Percentiles rank a stretch among this genome's conserved stretches.
These are phyloP conservation scores for Heloderma charlesbogerti DNA, from an alignment of 2,113 vertebrate genomes.

Conservation along the genomic window DNA sequence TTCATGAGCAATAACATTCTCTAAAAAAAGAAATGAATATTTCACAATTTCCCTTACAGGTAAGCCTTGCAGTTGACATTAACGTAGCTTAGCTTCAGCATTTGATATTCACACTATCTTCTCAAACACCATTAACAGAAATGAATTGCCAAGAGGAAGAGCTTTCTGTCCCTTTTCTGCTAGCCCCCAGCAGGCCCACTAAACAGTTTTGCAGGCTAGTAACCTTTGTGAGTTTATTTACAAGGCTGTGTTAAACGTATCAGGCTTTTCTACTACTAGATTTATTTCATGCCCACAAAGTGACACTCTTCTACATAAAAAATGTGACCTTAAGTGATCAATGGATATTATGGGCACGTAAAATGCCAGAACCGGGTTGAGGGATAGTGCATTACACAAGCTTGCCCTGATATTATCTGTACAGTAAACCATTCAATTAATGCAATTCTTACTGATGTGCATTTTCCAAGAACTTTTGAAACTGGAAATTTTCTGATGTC, in stretches of 20 bases:
- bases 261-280: not conserved
- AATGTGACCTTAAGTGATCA: too few species aligned
- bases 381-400: too few species aligned
- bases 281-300: not conserved
- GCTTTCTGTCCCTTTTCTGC: too few species aligned
- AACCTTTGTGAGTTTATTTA: too few species aligned
- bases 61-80: not conserved
- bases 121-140: not conserved
- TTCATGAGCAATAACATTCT: slow-evolving; percentile 40
- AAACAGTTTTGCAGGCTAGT: too few species aligned
- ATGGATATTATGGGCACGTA: not conserved
- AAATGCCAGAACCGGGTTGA: not conserved
- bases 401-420: not conserved
- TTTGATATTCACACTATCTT: slow-evolving; percentile 27
- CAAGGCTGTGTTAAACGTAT: not conserved
- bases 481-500: not conserved
- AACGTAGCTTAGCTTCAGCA: rapidly evolving
- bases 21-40: slow-evolving; percentile 7
- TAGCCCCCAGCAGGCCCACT: too few species aligned
- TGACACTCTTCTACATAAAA: not conserved
- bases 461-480: not conserved
- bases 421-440: not conserved
- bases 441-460: not conserved
- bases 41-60: not conserved
- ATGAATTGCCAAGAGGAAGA: too few species aligned